Base-by-base conservation (phyloP, 2,888 invertebrate genomes). In the Ecliptopera silaceata region DNA sequence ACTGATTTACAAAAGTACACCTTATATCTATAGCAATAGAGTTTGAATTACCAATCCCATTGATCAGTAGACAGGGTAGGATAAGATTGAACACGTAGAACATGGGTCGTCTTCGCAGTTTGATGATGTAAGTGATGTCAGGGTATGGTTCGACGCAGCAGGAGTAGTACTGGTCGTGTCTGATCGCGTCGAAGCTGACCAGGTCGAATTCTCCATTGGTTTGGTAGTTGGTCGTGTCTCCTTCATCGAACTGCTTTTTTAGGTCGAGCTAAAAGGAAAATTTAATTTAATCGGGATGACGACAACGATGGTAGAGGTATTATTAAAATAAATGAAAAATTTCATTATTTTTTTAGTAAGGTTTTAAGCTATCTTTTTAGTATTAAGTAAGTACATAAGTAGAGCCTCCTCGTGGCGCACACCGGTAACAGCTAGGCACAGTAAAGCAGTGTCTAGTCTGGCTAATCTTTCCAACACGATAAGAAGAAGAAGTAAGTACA, bases 181-280 rank as follows among this genome's bases (percentile, higher is more conserved):
- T 93, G 60, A 93, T 93, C 0, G 95, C 95, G 0, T 94, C 94
- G 77, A 96, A 96, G 76, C 95, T 94, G 62, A 96, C 93, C 66
- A 97, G 87, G 79, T 96, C 96, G 85, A 97, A 97, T 84, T 97
- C 97, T 1, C 97, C 97, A 80, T 97, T 97, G n/a, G 95, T 95
- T 77, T 97, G 96, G 83, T 97, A 97, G 88, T 97, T 97, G 66
- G 95, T 95, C 47, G 95, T 93, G 83, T 97, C 97, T 0, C 97
- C 97, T 73, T 95, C 94, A 74, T 96, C 95, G 49, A 95, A 95
- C 74, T 96, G 95, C 72, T 95, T 94, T 64, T 94, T 93, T 45
- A 97, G 82, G 74, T 96, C 95, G 75, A 96, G 85, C 96, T 96
- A 26, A 44, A 50, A 20, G 36, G 31, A 55, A 56, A 38, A 36